These are phyloP conservation scores for Sylvia atricapilla DNA, from an alignment of 2,113 vertebrate species.

Conservation along the genomic window DNA sequence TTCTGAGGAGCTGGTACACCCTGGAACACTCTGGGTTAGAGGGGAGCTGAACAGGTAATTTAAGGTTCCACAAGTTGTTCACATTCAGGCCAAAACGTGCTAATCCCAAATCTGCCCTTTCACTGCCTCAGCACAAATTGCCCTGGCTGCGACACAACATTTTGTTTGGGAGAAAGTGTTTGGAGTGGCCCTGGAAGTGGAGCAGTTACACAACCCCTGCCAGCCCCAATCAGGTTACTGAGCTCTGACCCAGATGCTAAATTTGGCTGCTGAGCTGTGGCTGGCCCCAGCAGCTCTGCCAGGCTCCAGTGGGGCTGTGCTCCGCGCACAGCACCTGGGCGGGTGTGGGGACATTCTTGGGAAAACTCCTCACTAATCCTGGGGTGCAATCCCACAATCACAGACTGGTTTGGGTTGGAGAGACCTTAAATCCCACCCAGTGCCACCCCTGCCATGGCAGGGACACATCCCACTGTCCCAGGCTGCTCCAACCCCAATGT, in stretches of 20 bases:
- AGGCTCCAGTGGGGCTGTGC: fast-evolving
- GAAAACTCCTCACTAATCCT: fast-evolving
- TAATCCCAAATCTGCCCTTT: background rate
- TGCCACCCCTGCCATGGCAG: background rate
- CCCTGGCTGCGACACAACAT: background rate
- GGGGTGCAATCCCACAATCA: background rate
- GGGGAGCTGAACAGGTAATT: background rate
- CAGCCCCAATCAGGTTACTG: background rate
- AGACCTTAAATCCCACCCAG: background rate
- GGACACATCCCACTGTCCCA: background rate
- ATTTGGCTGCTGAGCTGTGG: background rate
- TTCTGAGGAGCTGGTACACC: background rate
- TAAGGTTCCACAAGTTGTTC: background rate
- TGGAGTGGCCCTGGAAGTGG: background rate
- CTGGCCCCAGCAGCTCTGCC: background rate
- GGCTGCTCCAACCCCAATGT: background rate
- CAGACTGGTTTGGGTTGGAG: fast-evolving
- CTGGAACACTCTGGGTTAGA: background rate
- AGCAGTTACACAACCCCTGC: background rate
- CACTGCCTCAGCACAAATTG: background rate
- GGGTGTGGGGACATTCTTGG: background rate
- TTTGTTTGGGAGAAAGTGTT: background rate
- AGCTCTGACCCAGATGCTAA: background rate
- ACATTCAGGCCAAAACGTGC: background rate
- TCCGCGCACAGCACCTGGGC: fast-evolving